These are phyloP conservation scores for Dasysyrphus albostriatus DNA, from an alignment of 2,888 invertebrate species.

Conservation along the genomic window DNA sequence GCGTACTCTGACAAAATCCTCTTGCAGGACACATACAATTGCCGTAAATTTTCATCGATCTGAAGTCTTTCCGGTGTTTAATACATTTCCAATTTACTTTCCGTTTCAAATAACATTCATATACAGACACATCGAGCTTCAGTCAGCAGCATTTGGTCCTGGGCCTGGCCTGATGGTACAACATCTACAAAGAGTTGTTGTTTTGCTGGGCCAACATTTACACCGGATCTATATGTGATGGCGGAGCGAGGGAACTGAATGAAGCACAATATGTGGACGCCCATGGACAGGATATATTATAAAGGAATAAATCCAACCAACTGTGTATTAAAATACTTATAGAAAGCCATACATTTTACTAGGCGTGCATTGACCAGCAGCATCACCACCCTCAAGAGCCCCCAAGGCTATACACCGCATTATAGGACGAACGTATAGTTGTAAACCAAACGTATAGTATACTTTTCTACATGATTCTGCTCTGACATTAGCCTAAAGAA, in stretches of 20 bases:
- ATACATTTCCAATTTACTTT: slow-evolving; percentile 82
- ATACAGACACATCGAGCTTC: slow-evolving; percentile 63
- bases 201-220: slow-evolving; percentile 37
- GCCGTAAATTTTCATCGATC: slow-evolving; percentile 74
- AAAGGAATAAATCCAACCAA: slow-evolving; percentile 76
- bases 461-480: slow-evolving; percentile 59
- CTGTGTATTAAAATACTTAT: slow-evolving; percentile 76
- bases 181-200: slow-evolving; percentile 36
- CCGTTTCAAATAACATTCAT: slow-evolving; percentile 78
- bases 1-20: slow-evolving; percentile 50
- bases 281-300: slow-evolving; percentile 76
- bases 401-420: slow-evolving; percentile 36
- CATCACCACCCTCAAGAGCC: slow-evolving; percentile 51
- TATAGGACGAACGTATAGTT: background rate
- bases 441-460: background rate
- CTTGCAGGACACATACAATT: slow-evolving; percentile 59
- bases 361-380: slow-evolving; percentile 61
- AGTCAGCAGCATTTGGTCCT: slow-evolving; percentile 72
- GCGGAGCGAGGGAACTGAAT: slow-evolving; percentile 29
- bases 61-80: slow-evolving; percentile 81
- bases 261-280: slow-evolving; percentile 73
- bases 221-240: background rate
- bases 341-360: slow-evolving; percentile 73
- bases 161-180: slow-evolving; percentile 8
- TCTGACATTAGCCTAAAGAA: slow-evolving; percentile 60